phyloP scores from a whole-genome alignment of 2,113 vertebrate species.

The Oenanthe oenanthe region DNA sequence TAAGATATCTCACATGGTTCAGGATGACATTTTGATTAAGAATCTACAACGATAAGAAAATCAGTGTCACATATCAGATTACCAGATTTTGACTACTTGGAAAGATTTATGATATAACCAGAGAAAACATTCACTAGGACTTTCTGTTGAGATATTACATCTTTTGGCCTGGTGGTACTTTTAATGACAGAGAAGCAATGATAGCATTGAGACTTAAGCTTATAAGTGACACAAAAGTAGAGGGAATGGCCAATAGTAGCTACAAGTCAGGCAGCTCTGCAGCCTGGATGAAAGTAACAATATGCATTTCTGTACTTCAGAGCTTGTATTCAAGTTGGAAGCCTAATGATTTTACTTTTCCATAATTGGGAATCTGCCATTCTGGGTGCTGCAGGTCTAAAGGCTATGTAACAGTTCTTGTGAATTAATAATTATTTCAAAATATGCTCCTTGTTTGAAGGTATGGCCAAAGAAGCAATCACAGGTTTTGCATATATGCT shows the following conservation, averaged over 20 bases:
- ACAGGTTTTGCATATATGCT: neutral
- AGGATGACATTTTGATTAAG: slow-evolving; percentile 4
- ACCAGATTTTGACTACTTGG: neutral
- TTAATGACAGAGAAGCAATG: neutral
- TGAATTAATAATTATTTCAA: neutral
- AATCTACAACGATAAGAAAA: neutral
- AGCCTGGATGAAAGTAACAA: neutral
- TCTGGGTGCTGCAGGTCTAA: neutral
- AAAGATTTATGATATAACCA: neutral
- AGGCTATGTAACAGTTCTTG: neutral
- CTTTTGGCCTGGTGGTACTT: neutral
- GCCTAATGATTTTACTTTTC: neutral
- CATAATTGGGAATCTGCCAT: neutral
- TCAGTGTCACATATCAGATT: neutral
- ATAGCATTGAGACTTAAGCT: neutral
- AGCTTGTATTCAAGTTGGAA: neutral
- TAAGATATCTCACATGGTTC: neutral
- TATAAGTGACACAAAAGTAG: neutral
- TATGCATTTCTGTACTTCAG: neutral
- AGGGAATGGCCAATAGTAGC: neutral
- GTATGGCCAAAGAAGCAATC: neutral
- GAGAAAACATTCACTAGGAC: neutral
- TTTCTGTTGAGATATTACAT: neutral
- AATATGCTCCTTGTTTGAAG: neutral
- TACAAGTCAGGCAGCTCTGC: neutral